A percentile compares a stretch with the other conserved stretches of the same genome.
These are phyloP conservation scores for Acropternis orthonyx DNA, from an alignment of 2,797 vertebrate genomes.

Conservation along the genomic window DNA sequence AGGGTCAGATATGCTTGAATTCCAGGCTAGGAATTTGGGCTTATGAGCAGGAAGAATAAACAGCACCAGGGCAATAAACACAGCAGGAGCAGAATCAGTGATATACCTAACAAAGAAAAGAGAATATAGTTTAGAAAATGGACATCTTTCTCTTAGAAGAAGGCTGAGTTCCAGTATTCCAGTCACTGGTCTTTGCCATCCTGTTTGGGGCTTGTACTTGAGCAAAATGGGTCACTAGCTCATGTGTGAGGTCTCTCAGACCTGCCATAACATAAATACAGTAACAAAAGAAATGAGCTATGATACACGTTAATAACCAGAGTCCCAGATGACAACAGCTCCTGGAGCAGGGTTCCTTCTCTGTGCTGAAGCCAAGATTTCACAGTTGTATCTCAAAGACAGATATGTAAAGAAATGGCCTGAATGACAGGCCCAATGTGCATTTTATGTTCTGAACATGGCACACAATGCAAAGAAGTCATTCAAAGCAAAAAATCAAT, in stretches of 20 bases:
- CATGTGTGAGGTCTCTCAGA: neutral
- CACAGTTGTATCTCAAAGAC: neutral
- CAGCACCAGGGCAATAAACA: conserved; percentile 76
- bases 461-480: neutral
- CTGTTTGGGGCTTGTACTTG: neutral
- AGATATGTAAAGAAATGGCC: neutral
- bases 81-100: conserved; percentile 78
- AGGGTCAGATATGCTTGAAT: conserved; percentile 65
- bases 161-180: neutral
- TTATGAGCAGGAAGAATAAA: conserved; percentile 88
- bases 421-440: neutral
- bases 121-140: neutral
- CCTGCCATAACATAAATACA: neutral
- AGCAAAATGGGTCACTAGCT: neutral
- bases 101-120: conserved; percentile 79
- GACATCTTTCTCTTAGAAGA: neutral
- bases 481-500: neutral
- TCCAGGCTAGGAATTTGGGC: conserved; percentile 78
- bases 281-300: neutral
- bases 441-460: neutral
- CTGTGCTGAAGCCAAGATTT: neutral
- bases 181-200: neutral
- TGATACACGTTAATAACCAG: neutral
- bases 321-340: neutral
- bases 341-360: neutral